Evolutionary conservation across 2,888 invertebrate species (phyloP), one percentile per base, ranked within the genome.

Genomic region (Apantesis nais): DNA sequence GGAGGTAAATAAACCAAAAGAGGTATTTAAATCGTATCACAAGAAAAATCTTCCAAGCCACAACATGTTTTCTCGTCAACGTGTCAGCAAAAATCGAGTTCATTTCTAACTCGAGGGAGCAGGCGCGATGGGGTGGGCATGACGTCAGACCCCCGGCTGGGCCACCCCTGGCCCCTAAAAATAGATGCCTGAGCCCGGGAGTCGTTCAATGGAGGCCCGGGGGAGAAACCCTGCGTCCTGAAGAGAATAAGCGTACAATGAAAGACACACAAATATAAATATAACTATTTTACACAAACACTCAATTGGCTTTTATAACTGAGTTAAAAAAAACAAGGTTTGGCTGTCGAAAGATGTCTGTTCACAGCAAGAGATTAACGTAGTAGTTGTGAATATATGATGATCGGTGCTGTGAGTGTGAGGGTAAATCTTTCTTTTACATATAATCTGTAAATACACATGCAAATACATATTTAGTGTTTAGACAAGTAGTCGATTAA

Each of bases 141-240:
- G 85, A 84, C 92, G 93, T 92, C 90, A 83, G 79, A 73, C 77
- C 80, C 83, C 79, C 75, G 78, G 76, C 81, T 73, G 73, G 73
- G 75, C 83, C 85, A 80, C 90, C 89, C 88, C 78, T 76, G 76
- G 82, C 86, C 90, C 91, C 93, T 93, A 93, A 91, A 93, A 94
- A 94, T 94, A 94, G 94, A 91, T 79, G 83, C 86, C 81, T 82
- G 82, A 83, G 89, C 93, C 93, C 93, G 92, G 93, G 92, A 86
- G 81, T 81, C 86, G 92, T 90, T 93, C 93, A 94, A 94, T 94
- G 93, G 85, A 90, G 88, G 81, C 80, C 78, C 77, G 81, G 68
- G 78, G 80, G 80, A 77, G 82, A 77, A 58, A 67, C 72, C 73
- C 74, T 72, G 55, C 74, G 75, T 79, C 74, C 80, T 77, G 39